Evolutionary conservation across 2,797 vertebrate species (phyloP).

Genomic region (Phrynocephalus forsythii): DNA sequence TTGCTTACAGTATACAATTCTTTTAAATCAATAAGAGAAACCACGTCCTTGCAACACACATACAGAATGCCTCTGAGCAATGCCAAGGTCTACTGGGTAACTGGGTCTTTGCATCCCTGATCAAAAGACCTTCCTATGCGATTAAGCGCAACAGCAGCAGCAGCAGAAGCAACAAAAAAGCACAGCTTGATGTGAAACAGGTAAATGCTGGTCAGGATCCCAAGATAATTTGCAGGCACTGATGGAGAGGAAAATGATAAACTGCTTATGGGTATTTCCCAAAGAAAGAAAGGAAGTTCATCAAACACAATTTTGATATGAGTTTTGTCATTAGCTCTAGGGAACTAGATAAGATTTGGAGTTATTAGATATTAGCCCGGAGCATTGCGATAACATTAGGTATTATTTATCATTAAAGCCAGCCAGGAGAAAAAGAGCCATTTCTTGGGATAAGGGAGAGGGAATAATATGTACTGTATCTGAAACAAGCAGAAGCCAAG

Average conservation of each 20-base stretch:
- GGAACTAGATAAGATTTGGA: neutral
- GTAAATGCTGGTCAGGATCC: neutral
- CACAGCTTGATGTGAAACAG: neutral
- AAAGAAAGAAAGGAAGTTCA: conserved; percentile 2
- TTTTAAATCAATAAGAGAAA: neutral
- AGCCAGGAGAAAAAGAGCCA: conserved; percentile 4
- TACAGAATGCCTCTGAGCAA: neutral
- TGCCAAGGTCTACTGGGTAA: neutral
- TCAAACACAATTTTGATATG: conserved; percentile 30
- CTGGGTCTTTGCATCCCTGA: neutral
- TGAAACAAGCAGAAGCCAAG: conserved; percentile 4
- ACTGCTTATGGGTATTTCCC: conserved; percentile 29
- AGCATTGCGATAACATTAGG: neutral
- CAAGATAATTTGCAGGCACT: neutral
- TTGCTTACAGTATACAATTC: neutral
- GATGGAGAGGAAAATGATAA: conserved; percentile 25
- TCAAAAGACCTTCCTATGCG: neutral
- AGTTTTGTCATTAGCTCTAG: neutral
- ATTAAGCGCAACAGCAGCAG: neutral
- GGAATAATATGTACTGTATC: neutral
- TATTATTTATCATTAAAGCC: neutral
- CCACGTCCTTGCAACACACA: neutral
- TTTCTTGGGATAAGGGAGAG: neutral
- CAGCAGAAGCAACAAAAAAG: neutral
- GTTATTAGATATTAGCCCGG: conserved; percentile 22